Evolutionary conservation across 2,113 vertebrate genomes (phyloP).

Genomic region (Nothocercus nigrocapillus): DNA sequence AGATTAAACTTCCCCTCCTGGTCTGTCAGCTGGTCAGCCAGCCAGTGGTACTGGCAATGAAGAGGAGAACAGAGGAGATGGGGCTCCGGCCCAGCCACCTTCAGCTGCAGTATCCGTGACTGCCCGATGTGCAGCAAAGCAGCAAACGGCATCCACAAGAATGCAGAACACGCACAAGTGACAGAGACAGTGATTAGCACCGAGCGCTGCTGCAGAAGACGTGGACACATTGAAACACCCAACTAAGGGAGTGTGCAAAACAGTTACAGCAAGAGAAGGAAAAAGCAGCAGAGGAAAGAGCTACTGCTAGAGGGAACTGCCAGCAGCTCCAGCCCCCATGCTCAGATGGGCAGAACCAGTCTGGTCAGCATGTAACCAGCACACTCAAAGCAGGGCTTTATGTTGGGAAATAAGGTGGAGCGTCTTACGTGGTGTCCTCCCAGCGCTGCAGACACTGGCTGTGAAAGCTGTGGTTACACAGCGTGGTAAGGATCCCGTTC

Average conservation of each 20-base stretch:
- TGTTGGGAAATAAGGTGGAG: not conserved
- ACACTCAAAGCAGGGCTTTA: not conserved
- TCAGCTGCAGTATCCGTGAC: not conserved
- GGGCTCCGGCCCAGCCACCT: not conserved
- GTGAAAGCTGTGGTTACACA: slow-evolving; percentile 99
- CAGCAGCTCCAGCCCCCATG: not conserved
- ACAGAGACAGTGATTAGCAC: not conserved
- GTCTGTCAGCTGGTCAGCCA: not conserved
- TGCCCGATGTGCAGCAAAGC: not conserved
- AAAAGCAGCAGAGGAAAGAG: not conserved
- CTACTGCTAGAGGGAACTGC: not conserved
- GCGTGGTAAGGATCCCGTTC: slow-evolving; percentile 93
- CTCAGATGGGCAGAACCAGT: not conserved
- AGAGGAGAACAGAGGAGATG: not conserved
- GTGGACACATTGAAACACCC: not conserved
- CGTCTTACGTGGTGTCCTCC: slow-evolving; percentile 96
- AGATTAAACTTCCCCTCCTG: not conserved
- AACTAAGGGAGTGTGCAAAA: not conserved
- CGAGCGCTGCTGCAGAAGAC: not conserved
- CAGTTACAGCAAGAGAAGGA: not conserved
- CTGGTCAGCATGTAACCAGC: not conserved
- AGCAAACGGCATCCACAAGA: not conserved
- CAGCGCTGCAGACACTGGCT: slow-evolving; percentile 98
- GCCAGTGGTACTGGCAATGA: rapidly evolving
- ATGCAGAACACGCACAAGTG: not conserved